Base-by-base conservation (phyloP, 53 echinoderm and acorn worm species). In the Mesocentrotus franciscanus region DNA sequence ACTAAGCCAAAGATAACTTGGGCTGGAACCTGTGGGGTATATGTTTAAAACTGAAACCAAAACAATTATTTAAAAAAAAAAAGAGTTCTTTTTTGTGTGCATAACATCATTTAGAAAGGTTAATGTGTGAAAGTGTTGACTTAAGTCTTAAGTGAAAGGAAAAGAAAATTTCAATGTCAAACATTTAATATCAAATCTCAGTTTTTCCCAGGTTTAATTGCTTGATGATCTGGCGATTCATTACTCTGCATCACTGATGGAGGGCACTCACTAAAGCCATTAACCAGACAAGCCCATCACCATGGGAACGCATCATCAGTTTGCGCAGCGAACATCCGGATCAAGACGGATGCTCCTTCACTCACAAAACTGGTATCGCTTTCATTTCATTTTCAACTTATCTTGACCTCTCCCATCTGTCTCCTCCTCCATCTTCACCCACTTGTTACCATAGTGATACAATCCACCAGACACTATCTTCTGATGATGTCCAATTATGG, bases 291-390 rank as follows among this genome's bases (percentile, higher is more conserved):
- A 26, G n/a, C 3, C 58, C 58, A 29, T 87, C 87, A 13, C 58
- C 87, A 87, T 87, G 87, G 87, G 58, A 87, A 87, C 87, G 18
- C 87, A 87, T 27, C 84, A 79, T 36, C 1, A 17, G 11, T 55
- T 56, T 24, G 14, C 20, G 18, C 56, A 49, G 55, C 56, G 49
- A 85, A 49, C 57, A 85, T 58, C 58, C 26, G 57, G 11, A 57
- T 85, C 87, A 58, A 17, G 87, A 85, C 57, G 33, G 27, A 85
- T 83, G n/a, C 87, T 56, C 87, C 22, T 85, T 24, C 87, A 39
- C 79, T 79, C 36, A n/a, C 39, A 36, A 57, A 83, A 85, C 27
- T 85, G 87, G 87, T 85, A 85, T 85, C 87, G 14, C 58, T 85
- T 57, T 85, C 87, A 58, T 18, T 85, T 58, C n/a, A 85, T 57